Evolutionary conservation across 2,888 invertebrate species (phyloP), one percentile per base, ranked within the genome.

Genomic region (Lepidonotus clava): DNA sequence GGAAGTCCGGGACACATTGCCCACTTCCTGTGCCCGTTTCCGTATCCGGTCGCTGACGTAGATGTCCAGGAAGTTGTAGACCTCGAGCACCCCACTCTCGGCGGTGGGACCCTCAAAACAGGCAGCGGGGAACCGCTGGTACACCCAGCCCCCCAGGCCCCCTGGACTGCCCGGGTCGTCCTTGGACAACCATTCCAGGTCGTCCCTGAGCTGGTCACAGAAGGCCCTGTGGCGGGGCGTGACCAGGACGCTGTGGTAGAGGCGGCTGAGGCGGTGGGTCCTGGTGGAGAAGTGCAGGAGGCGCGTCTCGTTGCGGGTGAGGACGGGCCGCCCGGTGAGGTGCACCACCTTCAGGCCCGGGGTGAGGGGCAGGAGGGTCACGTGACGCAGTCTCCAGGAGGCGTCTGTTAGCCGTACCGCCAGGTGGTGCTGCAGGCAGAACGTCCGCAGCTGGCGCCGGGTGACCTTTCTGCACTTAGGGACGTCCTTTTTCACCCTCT

Each of bases 351-450:
- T 80, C 28, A 80, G 80, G 46, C 28, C 28, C 8, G 14, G 11
- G 41, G 32, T 32, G 4, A 34, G 46, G 1, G 80, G 46, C 1
- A 80, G 24, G 8, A 6, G 6, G 28, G 28, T 8, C 11, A 24
- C 24, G 11, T 80, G 46, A 14, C 51, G 80, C 24, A 80, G 28
- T 1, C 28, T 18, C 41, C 46, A 51, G 1, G 80, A 28, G n/a
- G n/a, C n/a, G 28, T 28, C 24, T 1, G 28, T 32, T 5, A 80
- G 24, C 51, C 51, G 41, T 18, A 80, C 51, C 28, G 80, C 80
- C 28, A 28, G 46, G 80, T 80, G 80, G 51, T 80, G 80, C 51
- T 80, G 80, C 18, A 80, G 80, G 46, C 80, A 80, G 32, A 80
- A 80, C 6, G 80, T 18, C 80, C 51, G 21, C 32, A 80, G 41